Conservation (phyloP, 2,888 invertebrate genomes). For the Tipula unca region DNA sequence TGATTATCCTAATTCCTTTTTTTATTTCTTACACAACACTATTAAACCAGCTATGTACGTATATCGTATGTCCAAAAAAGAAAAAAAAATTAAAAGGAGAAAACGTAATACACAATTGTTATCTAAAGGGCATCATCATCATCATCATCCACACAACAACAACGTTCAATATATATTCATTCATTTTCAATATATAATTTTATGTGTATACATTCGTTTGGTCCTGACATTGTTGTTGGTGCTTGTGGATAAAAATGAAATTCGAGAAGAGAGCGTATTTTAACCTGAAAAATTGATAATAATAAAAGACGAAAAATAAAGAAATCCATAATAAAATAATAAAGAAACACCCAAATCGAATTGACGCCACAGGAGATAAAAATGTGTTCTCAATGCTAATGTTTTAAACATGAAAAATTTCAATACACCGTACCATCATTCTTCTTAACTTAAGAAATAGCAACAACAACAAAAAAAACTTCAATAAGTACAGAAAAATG, state of each 20-base stretch:
- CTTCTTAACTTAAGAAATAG: not conserved
- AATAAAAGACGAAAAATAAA: not conserved
- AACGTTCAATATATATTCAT: not conserved
- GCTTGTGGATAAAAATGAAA: not conserved
- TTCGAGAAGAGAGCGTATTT: not conserved
- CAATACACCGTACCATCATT: not conserved
- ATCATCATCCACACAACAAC: not conserved
- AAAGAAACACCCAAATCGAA: constrained; percentile 18
- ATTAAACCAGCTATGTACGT: not conserved
- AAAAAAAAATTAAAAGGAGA: not conserved
- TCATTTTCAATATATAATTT: not conserved
- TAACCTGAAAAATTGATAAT: not conserved
- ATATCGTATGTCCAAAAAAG: not conserved
- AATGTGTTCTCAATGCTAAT: not conserved
- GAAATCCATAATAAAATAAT: not conserved
- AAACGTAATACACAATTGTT: not conserved
- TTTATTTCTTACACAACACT: not conserved
- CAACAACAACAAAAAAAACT: not conserved
- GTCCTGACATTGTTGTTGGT: not conserved
- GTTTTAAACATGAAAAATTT: not conserved
- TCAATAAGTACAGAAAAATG: not conserved
- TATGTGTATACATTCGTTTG: not conserved
- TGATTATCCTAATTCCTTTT: not conserved
- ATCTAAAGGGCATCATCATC: not conserved
- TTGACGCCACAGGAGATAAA: constrained; percentile 17